Conservation (phyloP, 1,140 invertebrate species). For the Anastrepha obliqua region DNA sequence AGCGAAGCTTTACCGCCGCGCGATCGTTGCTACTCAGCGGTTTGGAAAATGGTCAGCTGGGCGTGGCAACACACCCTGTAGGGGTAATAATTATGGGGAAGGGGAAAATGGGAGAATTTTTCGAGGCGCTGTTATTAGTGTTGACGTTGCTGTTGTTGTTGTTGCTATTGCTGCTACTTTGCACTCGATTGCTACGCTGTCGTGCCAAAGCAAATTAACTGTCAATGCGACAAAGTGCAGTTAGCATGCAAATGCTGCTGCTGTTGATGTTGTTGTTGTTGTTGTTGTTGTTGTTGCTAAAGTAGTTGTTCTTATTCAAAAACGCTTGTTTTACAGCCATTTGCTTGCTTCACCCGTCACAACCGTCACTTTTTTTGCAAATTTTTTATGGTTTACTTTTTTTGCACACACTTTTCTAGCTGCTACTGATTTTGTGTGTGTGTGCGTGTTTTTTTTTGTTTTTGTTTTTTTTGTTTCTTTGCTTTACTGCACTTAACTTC, state of each 20-base stretch:
- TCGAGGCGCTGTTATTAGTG: not conserved
- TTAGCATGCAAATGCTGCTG: slow-evolving; percentile 22
- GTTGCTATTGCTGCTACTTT: not conserved
- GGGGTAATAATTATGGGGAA: not conserved
- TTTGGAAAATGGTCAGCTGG: slow-evolving; percentile 4
- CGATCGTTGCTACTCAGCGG: not conserved
- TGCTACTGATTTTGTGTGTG: not conserved
- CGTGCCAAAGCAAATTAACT: slow-evolving; percentile 21
- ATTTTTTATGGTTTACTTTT: slow-evolving; percentile 4
- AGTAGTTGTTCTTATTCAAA: not conserved
- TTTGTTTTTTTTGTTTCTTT: not conserved
- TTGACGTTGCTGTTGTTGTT: not conserved
- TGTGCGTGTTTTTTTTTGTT: not conserved
- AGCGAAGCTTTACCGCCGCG: no score
- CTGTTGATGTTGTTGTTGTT: not conserved
- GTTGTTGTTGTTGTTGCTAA: not conserved
- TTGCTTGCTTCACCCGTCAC: not conserved
- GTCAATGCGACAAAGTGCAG: slow-evolving; percentile 5
- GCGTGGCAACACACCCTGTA: not conserved
- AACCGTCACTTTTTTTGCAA: not conserved
- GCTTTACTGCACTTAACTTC: no score
- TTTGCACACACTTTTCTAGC: not conserved
- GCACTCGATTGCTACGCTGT: not conserved
- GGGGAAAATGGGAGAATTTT: not conserved
- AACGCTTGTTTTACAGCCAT: not conserved